Base-by-base conservation (phyloP, 2,888 invertebrate species). In the Tiphia femorata region DNA sequence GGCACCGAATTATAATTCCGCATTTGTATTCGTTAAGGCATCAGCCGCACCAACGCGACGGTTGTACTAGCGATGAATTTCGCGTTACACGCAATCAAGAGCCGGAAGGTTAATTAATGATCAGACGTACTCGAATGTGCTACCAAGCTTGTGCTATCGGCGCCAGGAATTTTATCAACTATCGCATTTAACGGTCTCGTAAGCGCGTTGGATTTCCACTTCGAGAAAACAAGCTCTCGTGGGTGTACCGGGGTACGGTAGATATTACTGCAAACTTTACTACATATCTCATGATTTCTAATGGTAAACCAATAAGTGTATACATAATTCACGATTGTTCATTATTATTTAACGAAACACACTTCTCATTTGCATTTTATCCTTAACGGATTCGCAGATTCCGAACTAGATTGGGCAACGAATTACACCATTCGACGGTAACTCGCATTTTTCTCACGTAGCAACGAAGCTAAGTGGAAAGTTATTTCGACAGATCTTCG, bases 1-100 rank as follows among this genome's bases (percentile, higher is more conserved):
- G 63, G 33, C 65, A 70, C 70, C 71, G 75, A 79, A 78, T 78
- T 78, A 77, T 78, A 79, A 81, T 80, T 75, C 72, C 70, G 71
- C 77, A 80, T 81, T 81, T 81, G 74, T 80, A 81, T 80, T 80
- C 80, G 80, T 80, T 81, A 71, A 77, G 76, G 70, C 66, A 64
- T 60, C 64, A 59, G 64, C 49, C 62, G 5, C 70, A 65, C 67
- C 64, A 58, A 58, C 59, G 50, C 60, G 60, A 56, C 63, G 52
- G 65, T 53, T 58, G 41, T 50, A 48, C 58, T 52, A 57, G 53
- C 73, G 73, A 77, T 76, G 76, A 77, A 77, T 75, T 78, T 76
- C 67, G 72, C 72, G 68, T 76, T 73, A 72, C 72, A 62, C 72
- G 77, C 75, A 72, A 77, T 76, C 75, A 73, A 75, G 66, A 68